Base-by-base conservation (phyloP, 2,888 invertebrate genomes). In the Caenorhabditis plicata region DNA sequence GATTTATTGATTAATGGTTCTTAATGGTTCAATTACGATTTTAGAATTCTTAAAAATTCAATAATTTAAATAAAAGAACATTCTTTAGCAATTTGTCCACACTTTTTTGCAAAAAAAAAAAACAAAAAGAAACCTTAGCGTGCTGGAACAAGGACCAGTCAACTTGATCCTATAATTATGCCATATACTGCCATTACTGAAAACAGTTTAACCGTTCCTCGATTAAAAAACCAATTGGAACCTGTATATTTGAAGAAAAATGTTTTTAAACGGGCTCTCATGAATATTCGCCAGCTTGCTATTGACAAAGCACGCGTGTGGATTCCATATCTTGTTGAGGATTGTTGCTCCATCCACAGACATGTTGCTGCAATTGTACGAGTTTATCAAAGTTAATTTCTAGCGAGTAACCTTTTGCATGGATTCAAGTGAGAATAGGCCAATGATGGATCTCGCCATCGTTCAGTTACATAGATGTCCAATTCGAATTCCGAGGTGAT, bases 391-490 rank as follows among this genome's bases (percentile, higher is more conserved):
- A n/a, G n/a, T 38, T 19, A n/a, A 40, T 29, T 13, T 13, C 15
- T 25, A 26, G 35, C 11, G 15, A 15, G 43, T 25, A 40, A 78
- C 75, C 71, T 70, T 55, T 81, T 81, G 69, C 81, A 81, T 5
- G 81, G 81, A 61, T 75, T 73, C 41, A 80, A 36, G 57, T 80
- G 74, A 4, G 51, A 50, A 55, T 73, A 81, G 3, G 76, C 78
- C 11, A 81, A 58, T 5, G 72, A 54, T 3, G 77, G 75, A 42
- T 81, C 81, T 0, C 56, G 57, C 81, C 81, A 81, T 46, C 74
- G 52, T 48, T 81, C 81, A 9, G 81, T 81, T 19, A 81, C 78
- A 49, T 81, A 81, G 32, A 81, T 74, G 55, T 81, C 81, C 60
- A 81, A 44, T 49, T 81, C 81, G 63, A 81, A 81, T 54, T 81